Conservation (phyloP, 2,888 invertebrate species). For the Alcis repandata region DNA sequence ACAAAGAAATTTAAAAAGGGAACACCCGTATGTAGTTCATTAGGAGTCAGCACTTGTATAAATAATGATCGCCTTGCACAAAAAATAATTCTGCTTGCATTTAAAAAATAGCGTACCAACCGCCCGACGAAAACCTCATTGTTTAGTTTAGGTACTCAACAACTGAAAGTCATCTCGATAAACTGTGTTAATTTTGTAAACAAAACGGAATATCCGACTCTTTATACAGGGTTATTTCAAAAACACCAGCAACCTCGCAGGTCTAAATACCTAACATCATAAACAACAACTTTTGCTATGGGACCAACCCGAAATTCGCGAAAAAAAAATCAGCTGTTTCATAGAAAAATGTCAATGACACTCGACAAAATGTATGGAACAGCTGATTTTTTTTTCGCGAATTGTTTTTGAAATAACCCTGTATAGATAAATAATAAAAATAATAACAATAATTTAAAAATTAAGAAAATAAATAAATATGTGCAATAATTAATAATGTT, state of each 20-base stretch:
- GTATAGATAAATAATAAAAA: constrained; percentile 24
- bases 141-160: constrained; percentile 27
- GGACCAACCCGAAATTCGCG: too few species aligned
- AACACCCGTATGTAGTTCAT: constrained; percentile 23
- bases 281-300: too few species aligned
- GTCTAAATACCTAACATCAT: too few species aligned
- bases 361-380: too few species aligned
- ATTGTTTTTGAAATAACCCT: too few species aligned
- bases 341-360: too few species aligned
- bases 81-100: constrained; percentile 25
- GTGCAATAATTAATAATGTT: constrained; percentile 14
- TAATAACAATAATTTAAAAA: too few species aligned
- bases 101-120: constrained; percentile 23
- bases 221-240: too few species aligned
- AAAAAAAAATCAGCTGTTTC: too few species aligned
- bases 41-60: constrained; percentile 15
- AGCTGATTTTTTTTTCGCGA: too few species aligned
- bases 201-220: constrained; percentile 29
- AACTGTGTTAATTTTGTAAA: constrained; percentile 27
- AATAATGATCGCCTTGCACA: constrained; percentile 25
- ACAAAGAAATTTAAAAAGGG: constrained; percentile 5
- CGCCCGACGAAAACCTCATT: constrained; percentile 20
- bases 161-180: constrained; percentile 29
- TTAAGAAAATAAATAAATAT: too few species aligned
- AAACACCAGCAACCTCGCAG: too few species aligned